Evolutionary conservation across 2,113 vertebrate genomes (phyloP).

Genomic region (Phylloscopus whistleri): DNA sequence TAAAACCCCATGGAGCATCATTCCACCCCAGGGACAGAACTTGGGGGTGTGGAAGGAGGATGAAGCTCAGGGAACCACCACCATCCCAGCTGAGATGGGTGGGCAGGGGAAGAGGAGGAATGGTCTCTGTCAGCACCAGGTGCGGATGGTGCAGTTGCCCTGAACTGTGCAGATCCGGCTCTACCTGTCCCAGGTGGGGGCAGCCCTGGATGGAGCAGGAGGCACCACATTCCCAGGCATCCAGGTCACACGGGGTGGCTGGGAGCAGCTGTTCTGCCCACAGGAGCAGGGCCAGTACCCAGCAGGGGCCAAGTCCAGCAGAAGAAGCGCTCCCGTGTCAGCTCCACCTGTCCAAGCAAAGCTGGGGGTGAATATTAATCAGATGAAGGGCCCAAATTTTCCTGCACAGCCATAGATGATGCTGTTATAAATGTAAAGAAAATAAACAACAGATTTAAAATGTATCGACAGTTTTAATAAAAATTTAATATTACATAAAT

Average conservation of each 20-base stretch:
- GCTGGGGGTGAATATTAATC: background rate
- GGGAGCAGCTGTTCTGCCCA: background rate
- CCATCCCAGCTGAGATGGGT: background rate
- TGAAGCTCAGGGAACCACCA: background rate
- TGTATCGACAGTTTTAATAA: too few relatives aligned
- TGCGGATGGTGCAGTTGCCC: fast-evolving
- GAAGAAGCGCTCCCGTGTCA: background rate
- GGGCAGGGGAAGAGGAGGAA: background rate
- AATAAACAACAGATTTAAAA: too few relatives aligned
- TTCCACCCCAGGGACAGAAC: background rate
- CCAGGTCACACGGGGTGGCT: background rate
- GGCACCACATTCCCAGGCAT: background rate
- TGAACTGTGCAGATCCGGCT: background rate
- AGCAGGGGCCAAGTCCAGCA: background rate
- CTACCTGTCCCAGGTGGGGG: background rate
- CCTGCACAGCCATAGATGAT: background rate
- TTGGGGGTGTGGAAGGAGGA: too few relatives aligned
- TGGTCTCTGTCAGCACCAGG: background rate
- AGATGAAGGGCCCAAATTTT: background rate
- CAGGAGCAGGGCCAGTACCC: background rate
- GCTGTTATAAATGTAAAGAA: too few relatives aligned
- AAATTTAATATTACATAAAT: too few relatives aligned
- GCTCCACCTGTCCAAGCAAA: background rate
- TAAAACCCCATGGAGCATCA: background rate
- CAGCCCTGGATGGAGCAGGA: background rate